These are phyloP conservation scores for Porites cylindrica DNA, from an alignment of 92 coral and sea anemone genomes.

Conservation along the genomic window DNA sequence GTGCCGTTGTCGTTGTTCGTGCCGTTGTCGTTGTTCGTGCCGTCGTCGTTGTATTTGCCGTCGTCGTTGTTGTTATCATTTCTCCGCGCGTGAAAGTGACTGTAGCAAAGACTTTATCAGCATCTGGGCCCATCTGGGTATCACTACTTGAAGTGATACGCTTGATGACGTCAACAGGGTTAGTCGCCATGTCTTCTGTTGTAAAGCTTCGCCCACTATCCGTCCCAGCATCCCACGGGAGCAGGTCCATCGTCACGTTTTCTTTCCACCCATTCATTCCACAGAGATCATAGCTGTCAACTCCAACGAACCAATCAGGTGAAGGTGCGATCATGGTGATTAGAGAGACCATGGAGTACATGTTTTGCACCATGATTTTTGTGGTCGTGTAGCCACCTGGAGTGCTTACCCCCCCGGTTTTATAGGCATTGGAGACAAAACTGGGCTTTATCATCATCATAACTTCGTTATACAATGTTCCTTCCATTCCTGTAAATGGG, in stretches of 20 bases:
- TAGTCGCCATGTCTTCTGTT: no score
- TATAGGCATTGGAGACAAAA: slow-evolving; percentile 3
- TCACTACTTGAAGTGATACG: slow-evolving; percentile 36
- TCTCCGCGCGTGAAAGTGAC: slow-evolving; percentile 29
- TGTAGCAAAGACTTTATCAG: slow-evolving; percentile 26
- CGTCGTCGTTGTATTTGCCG: no score
- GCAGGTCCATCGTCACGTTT: background rate
- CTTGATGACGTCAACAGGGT: slow-evolving; percentile 40
- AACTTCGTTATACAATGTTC: slow-evolving; percentile 41
- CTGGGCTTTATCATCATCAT: slow-evolving; percentile 11
- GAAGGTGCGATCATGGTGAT: slow-evolving; percentile 69
- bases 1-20: no score
- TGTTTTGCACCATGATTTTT: slow-evolving; percentile 21
- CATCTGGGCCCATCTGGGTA: slow-evolving; percentile 19
- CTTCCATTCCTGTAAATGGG: background rate
- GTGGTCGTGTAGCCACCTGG: background rate
- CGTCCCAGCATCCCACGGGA: slow-evolving; percentile 64
- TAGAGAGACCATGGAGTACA: slow-evolving; percentile 46
- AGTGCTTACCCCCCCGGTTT: background rate
- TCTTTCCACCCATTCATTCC: slow-evolving; percentile 39
- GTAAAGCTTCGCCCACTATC: no score
- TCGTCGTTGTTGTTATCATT: no score
- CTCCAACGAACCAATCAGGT: slow-evolving; percentile 74
- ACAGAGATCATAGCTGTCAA: slow-evolving; percentile 53
- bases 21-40: no score